A percentile compares a stretch with the other conserved stretches of the same genome.
phyloP scores from a whole-genome alignment of 2,113 vertebrate genomes.

The Anolis carolinensis region DNA sequence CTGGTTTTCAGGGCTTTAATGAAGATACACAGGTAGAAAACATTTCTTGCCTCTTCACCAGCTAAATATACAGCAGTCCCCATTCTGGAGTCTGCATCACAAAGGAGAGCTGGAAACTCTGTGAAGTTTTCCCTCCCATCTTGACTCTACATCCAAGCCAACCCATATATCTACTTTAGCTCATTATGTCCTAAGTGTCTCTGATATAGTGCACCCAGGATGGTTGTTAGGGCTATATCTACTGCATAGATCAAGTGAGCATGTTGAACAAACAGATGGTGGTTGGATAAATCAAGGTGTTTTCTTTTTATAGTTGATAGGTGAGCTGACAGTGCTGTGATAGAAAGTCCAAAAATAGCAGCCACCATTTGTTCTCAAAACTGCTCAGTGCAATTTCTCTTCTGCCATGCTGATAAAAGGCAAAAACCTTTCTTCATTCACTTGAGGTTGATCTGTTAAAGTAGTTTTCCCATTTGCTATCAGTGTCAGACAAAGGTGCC shows the following conservation, averaged over 20 bases:
- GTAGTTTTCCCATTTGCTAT: slow-evolving; percentile 11
- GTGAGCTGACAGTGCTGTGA: slow-evolving; percentile 37
- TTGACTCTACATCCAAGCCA: slow-evolving; percentile 20
- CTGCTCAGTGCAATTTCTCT: slow-evolving; percentile 31
- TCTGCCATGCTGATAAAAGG: slow-evolving; percentile 1
- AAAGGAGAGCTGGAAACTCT: neutral
- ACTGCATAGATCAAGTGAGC: slow-evolving; percentile 40
- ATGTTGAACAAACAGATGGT: slow-evolving; percentile 45
- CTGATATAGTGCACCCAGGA: slow-evolving; percentile 42
- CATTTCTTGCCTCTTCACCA: slow-evolving; percentile 5
- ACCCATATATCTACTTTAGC: slow-evolving; percentile 46
- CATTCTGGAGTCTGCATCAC: neutral
- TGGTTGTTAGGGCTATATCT: slow-evolving; percentile 37
- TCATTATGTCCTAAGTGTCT: slow-evolving; percentile 44
- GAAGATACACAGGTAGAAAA: neutral
- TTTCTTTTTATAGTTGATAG: slow-evolving; percentile 50
- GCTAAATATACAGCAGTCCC: slow-evolving; percentile 8
- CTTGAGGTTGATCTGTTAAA: slow-evolving; percentile 5
- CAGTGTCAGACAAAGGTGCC: slow-evolving; percentile 4
- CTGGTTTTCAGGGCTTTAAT: slow-evolving; percentile 16
- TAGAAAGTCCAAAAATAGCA: slow-evolving; percentile 40
- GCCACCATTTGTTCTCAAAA: slow-evolving; percentile 37
- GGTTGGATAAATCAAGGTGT: slow-evolving; percentile 49
- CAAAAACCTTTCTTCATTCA: slow-evolving; percentile 29
- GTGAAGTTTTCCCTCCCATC: slow-evolving; percentile 1